These are phyloP conservation scores for Hypomesus transpacificus DNA, from an alignment of 2,113 vertebrate species.

Conservation along the genomic window DNA sequence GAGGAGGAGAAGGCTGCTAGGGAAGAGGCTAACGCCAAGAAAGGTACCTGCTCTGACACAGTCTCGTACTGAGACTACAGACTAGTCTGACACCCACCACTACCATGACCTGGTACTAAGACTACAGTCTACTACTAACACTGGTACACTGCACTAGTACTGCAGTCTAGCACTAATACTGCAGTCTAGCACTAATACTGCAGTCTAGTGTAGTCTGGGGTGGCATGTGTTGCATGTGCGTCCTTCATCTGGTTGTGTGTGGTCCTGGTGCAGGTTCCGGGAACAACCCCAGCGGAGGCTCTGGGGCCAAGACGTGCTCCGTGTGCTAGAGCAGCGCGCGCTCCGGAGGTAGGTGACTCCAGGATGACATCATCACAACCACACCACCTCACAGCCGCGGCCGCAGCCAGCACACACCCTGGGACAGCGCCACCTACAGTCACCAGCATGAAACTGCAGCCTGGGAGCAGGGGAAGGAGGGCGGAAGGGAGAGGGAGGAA, in stretches of 20 bases:
- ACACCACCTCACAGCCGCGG: constrained; percentile 17
- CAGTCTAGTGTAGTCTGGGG: too few relatives aligned
- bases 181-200: neutral
- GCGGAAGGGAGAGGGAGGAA: too few relatives aligned
- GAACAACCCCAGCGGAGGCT: constrained; percentile 31
- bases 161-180: neutral
- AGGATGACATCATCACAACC: constrained; percentile 15
- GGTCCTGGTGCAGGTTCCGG: constrained; percentile 26
- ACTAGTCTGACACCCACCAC: too few relatives aligned
- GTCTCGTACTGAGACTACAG: neutral
- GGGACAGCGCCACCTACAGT: neutral
- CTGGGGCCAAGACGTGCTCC: constrained; percentile 71
- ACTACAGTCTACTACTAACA: neutral
- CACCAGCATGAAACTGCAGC: neutral
- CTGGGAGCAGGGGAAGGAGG: too few relatives aligned
- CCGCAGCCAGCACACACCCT: neutral
- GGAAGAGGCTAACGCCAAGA: constrained; percentile 59
- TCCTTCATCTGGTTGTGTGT: neutral
- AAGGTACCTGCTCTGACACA: constrained; percentile 66
- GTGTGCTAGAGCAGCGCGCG: constrained; percentile 52
- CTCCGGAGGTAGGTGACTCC: neutral
- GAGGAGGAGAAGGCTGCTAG: constrained; percentile 79
- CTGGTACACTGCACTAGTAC: neutral
- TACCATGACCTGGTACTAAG: neutral
- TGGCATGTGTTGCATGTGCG: neutral